Evolutionary conservation across 2,888 invertebrate species (phyloP), one percentile per base, ranked within the genome.

Genomic region (Agrochola macilenta): DNA sequence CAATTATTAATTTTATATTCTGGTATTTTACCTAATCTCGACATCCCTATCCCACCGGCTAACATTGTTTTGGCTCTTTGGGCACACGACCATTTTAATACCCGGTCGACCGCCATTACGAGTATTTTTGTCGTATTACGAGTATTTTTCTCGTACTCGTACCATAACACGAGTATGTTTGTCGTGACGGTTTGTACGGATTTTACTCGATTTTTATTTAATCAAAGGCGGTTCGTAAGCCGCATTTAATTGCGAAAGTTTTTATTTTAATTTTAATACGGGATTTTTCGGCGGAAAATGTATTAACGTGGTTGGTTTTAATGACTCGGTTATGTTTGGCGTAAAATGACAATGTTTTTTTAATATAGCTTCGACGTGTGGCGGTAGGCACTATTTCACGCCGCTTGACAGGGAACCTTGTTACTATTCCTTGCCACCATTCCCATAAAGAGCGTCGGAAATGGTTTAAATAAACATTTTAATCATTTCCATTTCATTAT

Each of bases 161-260:
- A 35, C 39, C 63, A 52, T 76, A 35, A 78, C 74, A 76, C 78
- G 74, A 76, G 73, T 78, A 69, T 78, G 72, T 83, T 76, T 79
- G 69, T 84, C 78, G 79, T 81, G 43, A 73, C 70, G 35, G 79
- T 73, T 83, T 74, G 61, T 61, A 68, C 26, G 79, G 74, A 79
- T 69, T 80, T 80, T 58, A 71, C 70, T 74, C 75, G 61, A 81
- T 79, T 87, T 85, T 87, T 80, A 85, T 77, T 80, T 78, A 46
- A 78, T 66, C 76, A 76, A 82, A 76, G 78, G 77, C 79, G 63
- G 78, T 52, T 68, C 75, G 30, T 84, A 83, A 81, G 81, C 83
- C 65, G 74, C 30, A 61, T 85, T 87, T 86, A 87, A 87, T 86
- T 86, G 72, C 77, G 57, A 74, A 68, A 76, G 73, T 85, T 85